These are phyloP conservation scores for Dromococcyx pavoninus DNA, from an alignment of 2,797 vertebrate genomes.

Conservation along the genomic window DNA sequence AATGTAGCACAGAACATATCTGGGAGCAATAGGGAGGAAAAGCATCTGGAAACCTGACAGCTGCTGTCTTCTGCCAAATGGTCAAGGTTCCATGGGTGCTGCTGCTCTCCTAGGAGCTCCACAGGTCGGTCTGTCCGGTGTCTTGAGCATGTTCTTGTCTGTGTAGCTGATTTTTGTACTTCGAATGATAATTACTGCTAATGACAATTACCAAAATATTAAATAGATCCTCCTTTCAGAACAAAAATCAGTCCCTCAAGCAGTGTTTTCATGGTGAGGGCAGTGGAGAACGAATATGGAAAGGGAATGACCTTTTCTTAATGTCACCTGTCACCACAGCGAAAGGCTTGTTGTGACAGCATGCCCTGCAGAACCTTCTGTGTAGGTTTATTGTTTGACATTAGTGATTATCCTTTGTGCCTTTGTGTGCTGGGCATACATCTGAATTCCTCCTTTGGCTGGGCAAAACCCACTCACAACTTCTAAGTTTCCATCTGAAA, in stretches of 20 bases:
- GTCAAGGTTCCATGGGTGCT: neutral
- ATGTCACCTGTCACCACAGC: slow-evolving; percentile 65
- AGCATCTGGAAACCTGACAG: neutral
- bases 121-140: neutral
- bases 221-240: neutral
- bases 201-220: neutral
- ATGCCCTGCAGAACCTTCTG: slow-evolving; percentile 19
- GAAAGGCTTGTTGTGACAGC: slow-evolving; percentile 58
- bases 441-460: neutral
- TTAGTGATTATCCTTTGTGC: slow-evolving; percentile 8
- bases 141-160: neutral
- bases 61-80: neutral
- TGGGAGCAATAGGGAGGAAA: neutral
- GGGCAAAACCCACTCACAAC: neutral
- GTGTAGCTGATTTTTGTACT: neutral
- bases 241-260: slow-evolving; percentile 13
- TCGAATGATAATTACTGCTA: no score
- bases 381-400: slow-evolving; percentile 44
- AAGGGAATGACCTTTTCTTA: slow-evolving; percentile 68
- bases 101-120: neutral
- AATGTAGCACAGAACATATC: neutral
- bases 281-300: slow-evolving; percentile 36
- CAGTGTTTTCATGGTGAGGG: neutral
- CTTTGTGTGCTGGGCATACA: neutral
- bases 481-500: neutral